Conservation (phyloP, 2,888 invertebrate genomes). For the Dryobota labecula region DNA sequence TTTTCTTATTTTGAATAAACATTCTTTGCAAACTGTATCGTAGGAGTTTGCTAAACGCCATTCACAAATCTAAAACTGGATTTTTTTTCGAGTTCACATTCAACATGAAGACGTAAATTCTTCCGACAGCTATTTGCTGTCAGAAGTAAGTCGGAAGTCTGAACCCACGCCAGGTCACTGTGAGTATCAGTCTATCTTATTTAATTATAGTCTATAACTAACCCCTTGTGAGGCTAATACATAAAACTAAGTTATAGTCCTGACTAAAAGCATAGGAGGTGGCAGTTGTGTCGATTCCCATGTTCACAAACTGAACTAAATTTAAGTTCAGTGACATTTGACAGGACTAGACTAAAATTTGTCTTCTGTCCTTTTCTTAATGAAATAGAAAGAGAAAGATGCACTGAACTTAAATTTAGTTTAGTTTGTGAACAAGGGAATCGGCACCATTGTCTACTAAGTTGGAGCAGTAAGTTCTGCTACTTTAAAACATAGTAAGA, state of each 20-base stretch:
- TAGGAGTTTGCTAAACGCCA: neutral
- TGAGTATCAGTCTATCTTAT: conserved; percentile 6
- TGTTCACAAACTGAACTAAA: too few species aligned
- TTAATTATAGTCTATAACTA: conserved; percentile 3
- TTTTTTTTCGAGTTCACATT: fast-evolving
- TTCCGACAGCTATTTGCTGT: neutral
- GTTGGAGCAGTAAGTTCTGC: neutral
- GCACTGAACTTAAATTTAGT: too few species aligned
- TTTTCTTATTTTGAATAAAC: neutral
- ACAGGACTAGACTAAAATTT: too few species aligned
- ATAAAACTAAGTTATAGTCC: conserved; percentile 12
- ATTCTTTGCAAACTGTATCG: neutral
- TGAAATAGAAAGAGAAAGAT: too few species aligned
- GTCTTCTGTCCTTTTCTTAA: too few species aligned
- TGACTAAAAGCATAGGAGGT: neutral
- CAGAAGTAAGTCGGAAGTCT: neutral
- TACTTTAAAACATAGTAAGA: neutral
- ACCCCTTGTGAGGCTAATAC: neutral
- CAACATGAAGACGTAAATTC: too few species aligned
- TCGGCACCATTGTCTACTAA: too few species aligned
- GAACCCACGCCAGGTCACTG: neutral
- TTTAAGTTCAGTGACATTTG: too few species aligned
- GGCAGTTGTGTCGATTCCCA: too few species aligned
- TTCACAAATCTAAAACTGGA: neutral
- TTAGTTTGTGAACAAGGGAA: too few species aligned